Conservation (phyloP, 2,113 vertebrate species). For the Mus musculus region GRCm39 chr10:60681501-60682000, state of each 20-base stretch:
- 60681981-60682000: neutral
- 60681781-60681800: neutral
- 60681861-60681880: neutral
- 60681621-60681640: neutral
- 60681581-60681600: neutral
- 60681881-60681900: neutral
- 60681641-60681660: neutral
- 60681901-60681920: neutral
- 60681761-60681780: neutral
- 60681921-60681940: neutral
- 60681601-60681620: neutral
- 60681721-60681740: neutral
- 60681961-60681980: neutral
- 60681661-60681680: neutral
- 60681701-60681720: neutral
- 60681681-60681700: neutral
- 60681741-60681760: neutral
- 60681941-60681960: neutral
- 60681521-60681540: neutral
- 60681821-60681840: neutral
- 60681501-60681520: neutral
- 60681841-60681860: neutral
- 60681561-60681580: neutral
- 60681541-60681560: neutral
- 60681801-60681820: neutral